These are phyloP conservation scores for Bombus consobrinus DNA, from an alignment of 1,140 invertebrate species.

Conservation along the genomic window DNA sequence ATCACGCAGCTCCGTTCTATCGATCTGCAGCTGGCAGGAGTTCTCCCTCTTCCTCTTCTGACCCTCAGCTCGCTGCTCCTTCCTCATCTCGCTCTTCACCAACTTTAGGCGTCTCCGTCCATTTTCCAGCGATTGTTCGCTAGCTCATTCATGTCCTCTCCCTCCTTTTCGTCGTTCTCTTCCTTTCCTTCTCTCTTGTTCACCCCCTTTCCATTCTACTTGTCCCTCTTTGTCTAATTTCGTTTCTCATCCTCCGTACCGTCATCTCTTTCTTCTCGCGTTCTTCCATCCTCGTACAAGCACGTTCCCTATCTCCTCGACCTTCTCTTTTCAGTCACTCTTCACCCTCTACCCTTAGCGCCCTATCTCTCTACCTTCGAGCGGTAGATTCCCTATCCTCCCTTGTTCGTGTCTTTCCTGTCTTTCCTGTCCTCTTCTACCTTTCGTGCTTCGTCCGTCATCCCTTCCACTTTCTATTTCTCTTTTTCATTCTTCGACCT, in stretches of 20 bases:
- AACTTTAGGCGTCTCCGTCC: not conserved
- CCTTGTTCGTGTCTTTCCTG: not conserved
- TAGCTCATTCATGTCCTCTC: not conserved
- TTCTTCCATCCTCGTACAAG: not conserved
- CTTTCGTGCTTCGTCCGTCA: not conserved
- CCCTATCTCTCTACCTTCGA: not conserved
- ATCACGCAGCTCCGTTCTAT: conserved; percentile 74
- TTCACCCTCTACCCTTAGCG: not conserved
- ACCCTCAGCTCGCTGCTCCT: not conserved
- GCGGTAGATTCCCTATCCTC: no score
- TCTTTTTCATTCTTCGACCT: not conserved
- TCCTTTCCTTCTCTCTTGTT: conserved; percentile 9
- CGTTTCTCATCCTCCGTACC: not conserved
- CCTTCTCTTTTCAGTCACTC: not conserved
- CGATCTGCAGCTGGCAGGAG: conserved; percentile 67
- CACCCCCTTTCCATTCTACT: not conserved
- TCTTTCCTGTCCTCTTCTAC: not conserved
- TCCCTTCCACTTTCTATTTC: not conserved
- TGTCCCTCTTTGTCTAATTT: not conserved
- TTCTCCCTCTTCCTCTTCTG: conserved; percentile 22
- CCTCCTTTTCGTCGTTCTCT: not conserved
- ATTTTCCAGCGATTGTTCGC: not conserved
- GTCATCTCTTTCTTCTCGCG: not conserved
- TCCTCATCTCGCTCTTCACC: not conserved
- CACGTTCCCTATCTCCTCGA: not conserved